Base-by-base conservation (phyloP, 2,797 vertebrate species). In the Premnoplex brunnescens region DNA sequence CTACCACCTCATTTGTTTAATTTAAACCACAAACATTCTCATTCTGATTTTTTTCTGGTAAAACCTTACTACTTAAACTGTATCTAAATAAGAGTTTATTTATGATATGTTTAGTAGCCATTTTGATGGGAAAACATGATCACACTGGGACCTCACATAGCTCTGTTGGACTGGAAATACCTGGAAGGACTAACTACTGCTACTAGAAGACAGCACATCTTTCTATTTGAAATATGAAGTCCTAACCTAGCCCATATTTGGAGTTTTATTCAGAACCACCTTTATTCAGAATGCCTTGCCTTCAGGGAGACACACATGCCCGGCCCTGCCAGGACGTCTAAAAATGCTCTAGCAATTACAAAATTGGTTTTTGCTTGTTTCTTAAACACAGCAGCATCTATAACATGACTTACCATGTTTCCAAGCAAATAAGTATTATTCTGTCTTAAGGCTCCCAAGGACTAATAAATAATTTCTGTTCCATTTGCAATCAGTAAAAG, bases 401-500 rank as follows among this genome's bases (percentile, higher is more conserved):
- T 62, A 52, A 87, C 1, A 14, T 74, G 34, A 71, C 8, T 58
- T 66, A 85, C 56, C 44, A 9, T 18, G 85, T 68, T 92, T 93
- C 78, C 85, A 91, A 82, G 28, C 6, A 1, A 77, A 7, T 63
- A 85, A 85, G 81, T 59, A 34, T 88, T 83, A 64, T 58, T 77
- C 85, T 88, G 72, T 91, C 63, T 91, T 48, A 73, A 67, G 43
- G 64, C 68, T 93, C 82, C 75, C 1, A 4, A 91, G 48, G 78
- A 71, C 68, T 83, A 93, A 94, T 88, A 95, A 94, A 93, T 51
- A 83, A 81, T 75, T 89, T 87, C 91, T 16, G 1, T 80, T 89
- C 56, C 72, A 15, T 71, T 92, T 2, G 11, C 56, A 83, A 84
- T 72, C 11, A 1, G 18, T 64, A 66, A 46, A 80, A 85, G 85